phyloP scores from a whole-genome alignment of 2,888 invertebrate genomes.

The Hipparchia sbordonii region DNA sequence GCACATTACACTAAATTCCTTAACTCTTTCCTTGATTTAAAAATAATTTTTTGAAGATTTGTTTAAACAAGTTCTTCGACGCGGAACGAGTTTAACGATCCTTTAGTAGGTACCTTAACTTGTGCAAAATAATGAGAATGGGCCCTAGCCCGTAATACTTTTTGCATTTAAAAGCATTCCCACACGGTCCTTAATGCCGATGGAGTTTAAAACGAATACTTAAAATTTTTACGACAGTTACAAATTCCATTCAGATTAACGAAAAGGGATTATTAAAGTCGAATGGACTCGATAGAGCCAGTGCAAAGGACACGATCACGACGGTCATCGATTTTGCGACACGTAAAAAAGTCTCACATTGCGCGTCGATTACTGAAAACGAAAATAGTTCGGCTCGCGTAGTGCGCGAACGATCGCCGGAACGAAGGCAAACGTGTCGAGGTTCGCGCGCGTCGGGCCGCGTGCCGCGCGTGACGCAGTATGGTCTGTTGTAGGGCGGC shows the following conservation, averaged over 20 bases:
- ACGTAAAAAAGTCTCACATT: not conserved
- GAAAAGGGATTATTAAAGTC: not conserved
- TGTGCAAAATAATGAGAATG: no score
- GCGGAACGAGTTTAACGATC: no score
- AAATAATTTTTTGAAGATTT: not conserved
- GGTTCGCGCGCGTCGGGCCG: not conserved
- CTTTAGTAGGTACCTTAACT: no score
- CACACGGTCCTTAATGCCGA: no score
- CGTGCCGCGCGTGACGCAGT: not conserved
- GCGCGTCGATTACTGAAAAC: not conserved
- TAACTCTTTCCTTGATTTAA: not conserved
- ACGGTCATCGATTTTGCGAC: not conserved
- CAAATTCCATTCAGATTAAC: no score
- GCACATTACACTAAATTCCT: not conserved
- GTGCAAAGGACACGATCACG: not conserved
- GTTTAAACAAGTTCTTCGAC: no score
- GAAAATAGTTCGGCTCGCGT: no score
- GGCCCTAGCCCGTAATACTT: no score
- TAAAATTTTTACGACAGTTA: no score
- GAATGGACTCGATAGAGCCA: slow-evolving; percentile 1
- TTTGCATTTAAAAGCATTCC: no score
- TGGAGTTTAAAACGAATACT: no score
- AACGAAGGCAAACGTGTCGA: not conserved
- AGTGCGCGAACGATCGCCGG: no score
- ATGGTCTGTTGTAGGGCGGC: slow-evolving; percentile 46